These are phyloP conservation scores for Oncopodura yosiiana DNA, from an alignment of 1,140 invertebrate species.

Conservation along the genomic window DNA sequence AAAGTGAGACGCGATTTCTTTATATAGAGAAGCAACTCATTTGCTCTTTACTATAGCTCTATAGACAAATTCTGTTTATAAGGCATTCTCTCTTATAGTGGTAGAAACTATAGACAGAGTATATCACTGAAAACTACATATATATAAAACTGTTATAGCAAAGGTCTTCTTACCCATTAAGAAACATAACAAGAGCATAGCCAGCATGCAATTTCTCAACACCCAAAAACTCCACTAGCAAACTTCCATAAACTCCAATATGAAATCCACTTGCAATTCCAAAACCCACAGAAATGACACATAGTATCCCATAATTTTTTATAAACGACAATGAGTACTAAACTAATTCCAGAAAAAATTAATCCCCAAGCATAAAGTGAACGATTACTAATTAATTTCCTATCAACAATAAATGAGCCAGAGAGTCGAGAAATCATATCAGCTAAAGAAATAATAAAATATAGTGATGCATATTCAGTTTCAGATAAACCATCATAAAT, in stretches of 20 bases:
- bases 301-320: no score
- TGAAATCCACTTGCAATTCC: neutral
- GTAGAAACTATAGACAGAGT: no score
- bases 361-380: conserved; percentile 1
- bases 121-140: no score
- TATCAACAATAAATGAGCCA: neutral
- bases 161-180: neutral
- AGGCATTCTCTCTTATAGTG: no score
- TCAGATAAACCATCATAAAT: neutral
- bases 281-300: neutral
- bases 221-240: neutral
- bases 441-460: neutral
- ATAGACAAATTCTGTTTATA: no score
- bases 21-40: no score
- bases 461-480: neutral
- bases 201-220: neutral
- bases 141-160: no score
- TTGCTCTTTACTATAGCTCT: no score
- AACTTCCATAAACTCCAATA: neutral
- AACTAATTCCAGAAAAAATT: neutral
- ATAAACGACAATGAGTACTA: no score
- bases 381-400: neutral
- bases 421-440: neutral
- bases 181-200: conserved; percentile 1
- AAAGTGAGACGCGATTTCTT: no score